These are phyloP conservation scores for Propsilocerus akamusi DNA, from an alignment of 1,140 invertebrate species.

Conservation along the genomic window DNA sequence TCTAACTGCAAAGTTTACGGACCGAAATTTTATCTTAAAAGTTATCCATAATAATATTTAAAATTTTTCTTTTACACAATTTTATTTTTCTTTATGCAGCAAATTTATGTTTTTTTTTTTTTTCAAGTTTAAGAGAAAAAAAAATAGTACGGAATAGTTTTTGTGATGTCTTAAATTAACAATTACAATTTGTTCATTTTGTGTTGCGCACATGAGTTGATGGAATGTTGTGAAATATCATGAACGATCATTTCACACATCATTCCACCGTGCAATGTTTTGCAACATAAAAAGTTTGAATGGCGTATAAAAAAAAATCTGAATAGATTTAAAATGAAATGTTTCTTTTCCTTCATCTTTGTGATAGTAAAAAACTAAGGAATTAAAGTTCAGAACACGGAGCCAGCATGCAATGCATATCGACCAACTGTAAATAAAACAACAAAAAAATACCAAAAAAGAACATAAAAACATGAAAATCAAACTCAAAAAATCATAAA, in stretches of 20 bases:
- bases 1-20: neutral
- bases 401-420: slow-evolving; percentile 25
- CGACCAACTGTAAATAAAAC: slow-evolving; percentile 25
- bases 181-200: neutral
- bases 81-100: neutral
- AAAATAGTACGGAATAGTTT: neutral
- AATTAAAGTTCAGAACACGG: slow-evolving; percentile 26
- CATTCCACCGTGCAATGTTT: slow-evolving; percentile 24
- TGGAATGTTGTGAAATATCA: neutral
- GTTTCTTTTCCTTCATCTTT: slow-evolving; percentile 14
- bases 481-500: too few species aligned
- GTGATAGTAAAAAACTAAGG: slow-evolving; percentile 17
- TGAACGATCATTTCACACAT: slow-evolving; percentile 14
- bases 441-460: slow-evolving; percentile 1
- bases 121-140: neutral
- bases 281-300: slow-evolving; percentile 19
- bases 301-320: slow-evolving; percentile 17
- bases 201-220: neutral
- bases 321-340: slow-evolving; percentile 13
- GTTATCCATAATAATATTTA: too few species aligned
- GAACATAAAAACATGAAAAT: too few species aligned
- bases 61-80: too few species aligned
- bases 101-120: neutral
- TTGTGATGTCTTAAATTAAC: neutral
- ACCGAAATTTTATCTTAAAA: too few species aligned